phyloP scores from a whole-genome alignment of 2,113 vertebrate species.

The Otus sunia region DNA sequence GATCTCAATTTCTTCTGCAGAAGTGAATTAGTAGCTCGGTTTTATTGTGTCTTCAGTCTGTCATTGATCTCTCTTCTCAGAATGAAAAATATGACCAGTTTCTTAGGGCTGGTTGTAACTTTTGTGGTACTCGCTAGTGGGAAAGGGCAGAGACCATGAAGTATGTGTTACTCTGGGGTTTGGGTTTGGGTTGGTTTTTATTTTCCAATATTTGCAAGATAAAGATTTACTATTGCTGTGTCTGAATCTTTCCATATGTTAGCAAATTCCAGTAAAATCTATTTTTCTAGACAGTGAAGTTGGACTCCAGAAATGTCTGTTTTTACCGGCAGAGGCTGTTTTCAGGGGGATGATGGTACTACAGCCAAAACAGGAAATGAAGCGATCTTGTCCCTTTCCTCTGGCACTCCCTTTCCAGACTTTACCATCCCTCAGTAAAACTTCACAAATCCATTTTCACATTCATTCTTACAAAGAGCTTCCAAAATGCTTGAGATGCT shows the following conservation, averaged over 20 bases:
- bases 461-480: neutral
- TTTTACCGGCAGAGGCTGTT: neutral
- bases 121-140: neutral
- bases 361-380: fast-evolving
- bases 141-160: neutral
- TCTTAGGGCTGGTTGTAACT: neutral
- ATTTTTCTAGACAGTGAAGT: neutral
- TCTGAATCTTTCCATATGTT: neutral
- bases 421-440: neutral
- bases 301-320: neutral
- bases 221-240: neutral
- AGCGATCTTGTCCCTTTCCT: neutral
- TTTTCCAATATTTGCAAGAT: neutral
- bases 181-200: no score
- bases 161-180: neutral
- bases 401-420: neutral
- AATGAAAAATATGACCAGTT: neutral
- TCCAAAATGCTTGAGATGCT: neutral
- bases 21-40: neutral
- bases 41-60: neutral
- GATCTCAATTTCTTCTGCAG: neutral
- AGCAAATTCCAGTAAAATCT: neutral
- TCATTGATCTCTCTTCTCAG: neutral
- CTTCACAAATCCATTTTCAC: neutral
- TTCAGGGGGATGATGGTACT: neutral